phyloP scores from a whole-genome alignment of 2,888 invertebrate genomes.

The Mythimna vitellina region DNA sequence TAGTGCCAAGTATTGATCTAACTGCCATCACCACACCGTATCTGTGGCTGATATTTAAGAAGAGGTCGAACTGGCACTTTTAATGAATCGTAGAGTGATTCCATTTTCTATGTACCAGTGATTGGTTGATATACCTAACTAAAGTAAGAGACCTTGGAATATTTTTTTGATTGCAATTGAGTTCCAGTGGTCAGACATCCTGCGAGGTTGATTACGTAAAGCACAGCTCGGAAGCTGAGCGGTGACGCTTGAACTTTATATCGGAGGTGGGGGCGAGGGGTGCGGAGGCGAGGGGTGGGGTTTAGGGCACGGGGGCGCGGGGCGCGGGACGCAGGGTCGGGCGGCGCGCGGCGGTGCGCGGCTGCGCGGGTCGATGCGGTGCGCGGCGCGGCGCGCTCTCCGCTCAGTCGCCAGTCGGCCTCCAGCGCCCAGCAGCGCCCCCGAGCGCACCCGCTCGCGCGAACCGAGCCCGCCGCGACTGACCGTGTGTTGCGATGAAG shows the following conservation, averaged over 20 bases:
- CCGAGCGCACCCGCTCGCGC: slow-evolving; percentile 72
- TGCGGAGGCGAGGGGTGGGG: neutral
- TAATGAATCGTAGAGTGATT: neutral
- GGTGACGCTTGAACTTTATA: slow-evolving; percentile 72
- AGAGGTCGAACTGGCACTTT: neutral
- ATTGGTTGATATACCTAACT: neutral
- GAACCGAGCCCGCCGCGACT: slow-evolving; percentile 70
- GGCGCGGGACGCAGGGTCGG: slow-evolving; percentile 1
- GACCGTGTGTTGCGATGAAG: slow-evolving; percentile 88
- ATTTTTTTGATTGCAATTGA: neutral
- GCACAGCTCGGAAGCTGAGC: slow-evolving; percentile 50
- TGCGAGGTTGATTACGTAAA: slow-evolving; percentile 64
- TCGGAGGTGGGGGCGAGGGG: slow-evolving; percentile 1
- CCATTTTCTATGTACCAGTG: neutral
- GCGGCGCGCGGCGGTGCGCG: slow-evolving; percentile 39
- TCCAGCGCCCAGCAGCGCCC: slow-evolving; percentile 68
- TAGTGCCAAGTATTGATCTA: slow-evolving; percentile 29
- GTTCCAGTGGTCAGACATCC: neutral
- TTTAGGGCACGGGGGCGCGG: neutral
- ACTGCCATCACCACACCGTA: neutral
- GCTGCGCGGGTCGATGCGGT: slow-evolving; percentile 44
- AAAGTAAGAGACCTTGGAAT: slow-evolving; percentile 10
- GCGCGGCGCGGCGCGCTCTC: slow-evolving; percentile 36
- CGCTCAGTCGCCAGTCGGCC: slow-evolving; percentile 65
- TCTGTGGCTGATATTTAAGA: neutral